These are phyloP conservation scores for Cotesia typhae DNA, from an alignment of 1,140 invertebrate genomes.

Conservation along the genomic window DNA sequence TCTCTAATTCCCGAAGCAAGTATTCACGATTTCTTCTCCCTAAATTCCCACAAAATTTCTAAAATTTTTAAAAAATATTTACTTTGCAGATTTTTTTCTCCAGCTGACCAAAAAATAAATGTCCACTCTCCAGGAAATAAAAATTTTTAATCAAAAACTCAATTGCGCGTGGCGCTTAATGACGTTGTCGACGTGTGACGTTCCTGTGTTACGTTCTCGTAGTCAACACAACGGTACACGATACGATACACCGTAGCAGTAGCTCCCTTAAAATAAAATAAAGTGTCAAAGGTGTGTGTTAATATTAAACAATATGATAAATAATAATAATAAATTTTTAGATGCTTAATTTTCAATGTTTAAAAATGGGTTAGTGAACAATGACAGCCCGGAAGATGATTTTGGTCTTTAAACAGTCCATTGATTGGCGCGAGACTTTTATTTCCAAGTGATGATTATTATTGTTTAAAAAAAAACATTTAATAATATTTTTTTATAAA, in stretches of 20 bases:
- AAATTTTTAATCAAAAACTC: no score
- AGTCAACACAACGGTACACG: constrained; percentile 44
- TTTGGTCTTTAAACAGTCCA: not conserved
- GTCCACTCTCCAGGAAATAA: no score
- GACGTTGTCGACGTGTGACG: constrained; percentile 28
- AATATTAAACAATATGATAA: not conserved
- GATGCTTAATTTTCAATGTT: not conserved
- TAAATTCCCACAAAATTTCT: no score
- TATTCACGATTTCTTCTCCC: no score
- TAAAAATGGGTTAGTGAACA: constrained; percentile 10
- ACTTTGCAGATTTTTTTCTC: no score
- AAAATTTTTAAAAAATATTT: no score
- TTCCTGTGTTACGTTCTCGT: constrained; percentile 43
- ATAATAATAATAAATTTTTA: not conserved
- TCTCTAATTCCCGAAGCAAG: no score
- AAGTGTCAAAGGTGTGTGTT: not conserved
- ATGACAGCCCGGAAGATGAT: not conserved
- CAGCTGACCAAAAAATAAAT: no score
- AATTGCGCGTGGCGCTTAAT: not conserved
- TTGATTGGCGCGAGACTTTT: not conserved
- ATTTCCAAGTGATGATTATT: no score
- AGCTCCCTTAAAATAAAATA: not conserved
- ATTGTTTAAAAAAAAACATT: no score
- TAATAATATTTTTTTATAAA: no score
- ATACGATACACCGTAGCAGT: constrained; percentile 5